These are phyloP conservation scores for Aphidoletes aphidimyza DNA, from an alignment of 2,888 invertebrate genomes.

Conservation along the genomic window DNA sequence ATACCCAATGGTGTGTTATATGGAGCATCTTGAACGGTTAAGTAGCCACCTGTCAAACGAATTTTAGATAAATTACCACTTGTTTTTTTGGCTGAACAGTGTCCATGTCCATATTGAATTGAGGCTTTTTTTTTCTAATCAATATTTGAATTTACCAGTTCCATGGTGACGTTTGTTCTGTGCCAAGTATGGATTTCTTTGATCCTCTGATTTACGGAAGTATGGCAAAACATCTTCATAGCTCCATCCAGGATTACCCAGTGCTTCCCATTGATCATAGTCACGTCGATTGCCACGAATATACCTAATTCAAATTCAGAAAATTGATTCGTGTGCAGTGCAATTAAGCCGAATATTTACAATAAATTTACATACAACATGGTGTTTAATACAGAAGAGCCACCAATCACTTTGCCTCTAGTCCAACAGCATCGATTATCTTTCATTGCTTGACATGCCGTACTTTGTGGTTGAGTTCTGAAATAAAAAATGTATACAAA, in stretches of 20 bases:
- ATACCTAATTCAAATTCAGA: no score
- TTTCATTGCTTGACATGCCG: constrained; percentile 87
- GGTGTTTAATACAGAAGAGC: constrained; percentile 89
- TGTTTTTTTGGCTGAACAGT: no score
- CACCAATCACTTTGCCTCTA: constrained; percentile 87
- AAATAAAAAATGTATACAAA: neutral
- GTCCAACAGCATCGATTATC: constrained; percentile 90
- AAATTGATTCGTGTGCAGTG: no score
- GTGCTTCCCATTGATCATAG: constrained; percentile 86
- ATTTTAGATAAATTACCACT: no score
- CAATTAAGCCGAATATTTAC: no score
- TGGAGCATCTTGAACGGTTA: constrained; percentile 66
- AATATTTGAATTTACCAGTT: no score
- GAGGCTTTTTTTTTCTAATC: no score
- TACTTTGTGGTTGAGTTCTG: constrained; percentile 83
- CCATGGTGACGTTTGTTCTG: constrained; percentile 76
- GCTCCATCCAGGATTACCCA: constrained; percentile 90
- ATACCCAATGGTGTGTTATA: constrained; percentile 66
- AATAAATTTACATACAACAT: no score
- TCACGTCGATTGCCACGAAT: constrained; percentile 87
- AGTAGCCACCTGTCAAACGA: constrained; percentile 65
- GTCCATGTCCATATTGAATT: no score
- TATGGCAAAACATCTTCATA: constrained; percentile 83
- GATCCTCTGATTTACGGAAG: constrained; percentile 88
- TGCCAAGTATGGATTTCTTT: constrained; percentile 87